A percentile compares a stretch with the other conserved stretches of the same genome.
These are phyloP conservation scores for Rhinichthys klamathensis DNA, from an alignment of 2,113 vertebrate genomes.

Conservation along the genomic window DNA sequence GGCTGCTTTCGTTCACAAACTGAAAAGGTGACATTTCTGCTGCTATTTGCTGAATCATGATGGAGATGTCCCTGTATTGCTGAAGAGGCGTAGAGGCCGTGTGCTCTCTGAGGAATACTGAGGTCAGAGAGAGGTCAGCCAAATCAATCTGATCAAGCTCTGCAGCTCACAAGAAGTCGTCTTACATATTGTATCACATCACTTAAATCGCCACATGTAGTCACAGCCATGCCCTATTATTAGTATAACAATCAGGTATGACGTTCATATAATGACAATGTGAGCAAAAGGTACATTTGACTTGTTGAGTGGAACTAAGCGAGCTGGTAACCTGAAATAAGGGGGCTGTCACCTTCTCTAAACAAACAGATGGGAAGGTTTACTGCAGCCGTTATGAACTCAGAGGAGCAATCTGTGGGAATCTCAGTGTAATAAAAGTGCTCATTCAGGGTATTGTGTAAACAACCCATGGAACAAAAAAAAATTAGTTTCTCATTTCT, in stretches of 20 bases:
- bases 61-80: neutral
- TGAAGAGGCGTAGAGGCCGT: neutral
- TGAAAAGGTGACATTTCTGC: neutral
- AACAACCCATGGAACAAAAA: neutral
- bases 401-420: neutral
- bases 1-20: neutral
- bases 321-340: neutral
- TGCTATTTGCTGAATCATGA: conserved; percentile 30
- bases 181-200: neutral
- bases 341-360: neutral
- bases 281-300: conserved; percentile 23
- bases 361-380: conserved; percentile 34
- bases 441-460: neutral
- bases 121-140: conserved; percentile 44
- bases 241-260: neutral
- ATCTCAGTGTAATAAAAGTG: neutral
- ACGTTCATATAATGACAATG: neutral
- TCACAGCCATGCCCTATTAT: neutral
- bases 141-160: conserved; percentile 7
- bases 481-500: neutral
- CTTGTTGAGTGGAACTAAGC: conserved; percentile 25
- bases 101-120: conserved; percentile 13
- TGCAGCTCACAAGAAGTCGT: conserved; percentile 2
- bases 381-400: neutral
- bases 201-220: neutral